A percentile compares a stretch with the other conserved stretches of the same genome.
Conservation (phyloP, 2,113 vertebrate species). For the Picathartes gymnocephalus region DNA sequence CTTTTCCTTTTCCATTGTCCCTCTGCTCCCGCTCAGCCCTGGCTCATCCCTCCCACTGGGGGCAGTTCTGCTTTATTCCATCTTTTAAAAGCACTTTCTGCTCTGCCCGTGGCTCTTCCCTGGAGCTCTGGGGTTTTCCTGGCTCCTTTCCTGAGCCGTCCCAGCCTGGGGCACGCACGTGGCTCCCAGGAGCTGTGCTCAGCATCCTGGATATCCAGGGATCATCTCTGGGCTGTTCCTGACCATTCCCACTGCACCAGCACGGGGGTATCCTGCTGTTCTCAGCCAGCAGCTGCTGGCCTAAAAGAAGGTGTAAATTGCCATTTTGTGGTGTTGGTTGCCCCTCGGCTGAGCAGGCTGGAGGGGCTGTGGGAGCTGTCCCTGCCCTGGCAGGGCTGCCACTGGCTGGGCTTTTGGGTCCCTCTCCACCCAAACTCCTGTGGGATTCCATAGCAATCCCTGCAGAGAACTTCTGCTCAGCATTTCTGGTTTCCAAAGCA, state of each 20-base stretch:
- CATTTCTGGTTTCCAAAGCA: rapidly evolving
- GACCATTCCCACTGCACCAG: background rate
- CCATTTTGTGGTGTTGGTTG: background rate
- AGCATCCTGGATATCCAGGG: background rate
- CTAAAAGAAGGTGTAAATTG: rapidly evolving
- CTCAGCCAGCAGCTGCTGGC: background rate
- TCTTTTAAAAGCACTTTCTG: background rate
- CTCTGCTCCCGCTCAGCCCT: too few relatives aligned
- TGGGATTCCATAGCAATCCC: rapidly evolving
- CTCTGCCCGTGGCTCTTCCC: background rate
- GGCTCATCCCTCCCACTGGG: background rate
- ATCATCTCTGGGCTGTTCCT: background rate
- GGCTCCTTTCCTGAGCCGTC: too few relatives aligned
- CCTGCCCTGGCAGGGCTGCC: background rate
- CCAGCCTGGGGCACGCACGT: background rate
- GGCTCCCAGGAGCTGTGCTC: background rate
- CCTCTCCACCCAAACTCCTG: background rate
- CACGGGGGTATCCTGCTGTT: background rate
- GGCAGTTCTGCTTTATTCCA: background rate
- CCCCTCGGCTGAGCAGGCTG: background rate
- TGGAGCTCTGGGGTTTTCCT: background rate
- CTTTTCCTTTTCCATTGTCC: background rate
- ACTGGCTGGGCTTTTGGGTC: rapidly evolving
- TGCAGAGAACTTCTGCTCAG: background rate
- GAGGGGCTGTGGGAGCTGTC: too few relatives aligned